Evolutionary conservation across 1,140 invertebrate genomes (phyloP), one percentile per base, ranked within the genome.

Genomic region (Vanessa tameamea): DNA sequence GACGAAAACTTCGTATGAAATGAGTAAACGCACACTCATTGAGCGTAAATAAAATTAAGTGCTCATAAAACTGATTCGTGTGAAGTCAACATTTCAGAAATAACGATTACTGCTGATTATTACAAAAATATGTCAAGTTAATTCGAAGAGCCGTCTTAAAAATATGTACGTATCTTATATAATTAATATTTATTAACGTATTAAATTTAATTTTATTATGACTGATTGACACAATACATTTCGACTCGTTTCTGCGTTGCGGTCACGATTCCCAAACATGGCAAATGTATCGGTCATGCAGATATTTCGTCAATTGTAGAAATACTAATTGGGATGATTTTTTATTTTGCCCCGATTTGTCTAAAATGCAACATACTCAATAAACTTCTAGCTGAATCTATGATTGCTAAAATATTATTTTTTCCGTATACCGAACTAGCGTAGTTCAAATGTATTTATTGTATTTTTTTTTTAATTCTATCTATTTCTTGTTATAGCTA

Each of bases 71-170:
- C n/a, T 47, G 26, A 37, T 26, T 55, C 65, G 50, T 51, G 23
- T 23, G 23, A 47, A 66, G 50, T 67, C 48, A 55, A 67, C 65
- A 53, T 50, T 12, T 59, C 53, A 57, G 43, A 57, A 57, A 23
- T 68, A 68, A 57, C 66, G 53, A 68, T 68, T 68, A 68, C 57
- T 68, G 37, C 37, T 23, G 26, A 53, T 55, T 55, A 67, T 67
- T 67, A 43, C 23, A 55, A n/a, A 43, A 50, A 67, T 67, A 53
- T 55, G n/a, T 67, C 65, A 67, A 53, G 53, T 67, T 23, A 57
- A 16, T 12, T 23, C 53, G 53, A 12, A 13, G 53, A 57, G 20
- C 9, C 20, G 53, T 23, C 20, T 57, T 26, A 26, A 26, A 57
- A 57, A 57, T 23, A 8, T 57, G 23, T 11, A 3, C 53, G 53